These are phyloP conservation scores for Conger conger DNA, from an alignment of 2,113 vertebrate species.

Conservation along the genomic window DNA sequence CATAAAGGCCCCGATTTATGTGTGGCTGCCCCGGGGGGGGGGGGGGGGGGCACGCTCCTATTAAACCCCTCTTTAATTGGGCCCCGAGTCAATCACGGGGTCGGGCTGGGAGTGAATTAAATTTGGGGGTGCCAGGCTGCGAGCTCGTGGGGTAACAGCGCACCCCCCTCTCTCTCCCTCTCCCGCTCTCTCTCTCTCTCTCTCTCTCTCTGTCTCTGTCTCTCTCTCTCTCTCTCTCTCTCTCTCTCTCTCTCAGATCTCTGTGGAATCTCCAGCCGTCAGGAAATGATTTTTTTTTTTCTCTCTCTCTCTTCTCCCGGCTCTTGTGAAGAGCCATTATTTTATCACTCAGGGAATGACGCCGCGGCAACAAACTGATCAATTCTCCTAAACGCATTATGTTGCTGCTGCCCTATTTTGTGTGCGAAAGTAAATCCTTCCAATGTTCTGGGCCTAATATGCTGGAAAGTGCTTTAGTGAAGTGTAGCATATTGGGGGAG, in stretches of 20 bases:
- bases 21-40: slow-evolving; percentile 83
- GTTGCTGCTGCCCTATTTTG: not conserved
- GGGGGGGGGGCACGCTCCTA: slow-evolving; percentile 95
- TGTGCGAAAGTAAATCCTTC: not conserved
- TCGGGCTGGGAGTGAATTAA: slow-evolving; percentile 90
- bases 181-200: not conserved
- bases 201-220: too few species aligned
- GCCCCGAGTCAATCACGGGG: slow-evolving; percentile 96
- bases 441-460: not conserved
- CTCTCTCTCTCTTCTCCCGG: too few species aligned
- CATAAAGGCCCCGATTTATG: slow-evolving; percentile 94
- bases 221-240: not conserved
- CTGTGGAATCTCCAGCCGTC: not conserved
- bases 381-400: not conserved
- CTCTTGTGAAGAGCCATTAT: not conserved
- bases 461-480: not conserved
- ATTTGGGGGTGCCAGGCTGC: slow-evolving; percentile 55
- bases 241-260: not conserved
- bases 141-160: not conserved
- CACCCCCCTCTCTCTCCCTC: not conserved
- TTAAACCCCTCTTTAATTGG: slow-evolving; percentile 99
- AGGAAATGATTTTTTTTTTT: not conserved
- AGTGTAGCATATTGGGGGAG: not conserved
- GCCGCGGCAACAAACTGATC: not conserved
- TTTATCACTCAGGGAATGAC: not conserved